A percentile compares a stretch with the other conserved stretches of the same genome.
These are phyloP conservation scores for Lucilia sericata DNA, from an alignment of 1,140 invertebrate genomes.

Conservation along the genomic window DNA sequence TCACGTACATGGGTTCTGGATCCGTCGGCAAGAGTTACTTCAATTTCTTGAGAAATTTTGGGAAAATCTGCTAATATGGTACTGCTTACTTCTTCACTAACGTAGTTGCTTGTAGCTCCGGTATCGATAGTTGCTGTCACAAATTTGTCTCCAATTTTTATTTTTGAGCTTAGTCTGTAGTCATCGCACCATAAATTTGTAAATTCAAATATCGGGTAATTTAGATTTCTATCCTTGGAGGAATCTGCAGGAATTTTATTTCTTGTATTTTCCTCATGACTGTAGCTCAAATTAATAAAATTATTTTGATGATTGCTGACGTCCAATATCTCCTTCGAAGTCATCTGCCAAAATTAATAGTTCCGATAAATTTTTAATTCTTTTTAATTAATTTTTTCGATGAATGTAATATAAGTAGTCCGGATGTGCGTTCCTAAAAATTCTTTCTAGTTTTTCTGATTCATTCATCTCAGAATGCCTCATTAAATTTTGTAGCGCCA, in stretches of 20 bases:
- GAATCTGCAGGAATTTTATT: background rate
- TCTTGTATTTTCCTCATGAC: background rate
- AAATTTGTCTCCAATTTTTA: background rate
- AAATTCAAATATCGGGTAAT: background rate
- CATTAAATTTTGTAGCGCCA: too few species aligned
- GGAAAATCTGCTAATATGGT: background rate
- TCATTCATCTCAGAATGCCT: background rate
- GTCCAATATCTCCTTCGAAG: background rate
- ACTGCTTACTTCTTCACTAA: background rate
- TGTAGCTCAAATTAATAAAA: background rate
- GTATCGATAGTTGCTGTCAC: slow-evolving; percentile 15
- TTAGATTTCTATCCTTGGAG: background rate
- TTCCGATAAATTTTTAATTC: background rate
- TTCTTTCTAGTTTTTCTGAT: background rate
- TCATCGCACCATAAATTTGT: background rate
- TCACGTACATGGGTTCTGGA: background rate
- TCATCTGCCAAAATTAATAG: background rate
- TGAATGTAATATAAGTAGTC: background rate
- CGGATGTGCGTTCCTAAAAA: background rate
- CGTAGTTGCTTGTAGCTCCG: background rate
- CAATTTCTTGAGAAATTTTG: background rate
- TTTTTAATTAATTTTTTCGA: too few species aligned
- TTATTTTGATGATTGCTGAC: background rate
- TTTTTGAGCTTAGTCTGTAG: background rate
- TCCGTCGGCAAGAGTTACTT: background rate